phyloP scores from a whole-genome alignment of 2,888 invertebrate species.

The Aspidapion aeneum region DNA sequence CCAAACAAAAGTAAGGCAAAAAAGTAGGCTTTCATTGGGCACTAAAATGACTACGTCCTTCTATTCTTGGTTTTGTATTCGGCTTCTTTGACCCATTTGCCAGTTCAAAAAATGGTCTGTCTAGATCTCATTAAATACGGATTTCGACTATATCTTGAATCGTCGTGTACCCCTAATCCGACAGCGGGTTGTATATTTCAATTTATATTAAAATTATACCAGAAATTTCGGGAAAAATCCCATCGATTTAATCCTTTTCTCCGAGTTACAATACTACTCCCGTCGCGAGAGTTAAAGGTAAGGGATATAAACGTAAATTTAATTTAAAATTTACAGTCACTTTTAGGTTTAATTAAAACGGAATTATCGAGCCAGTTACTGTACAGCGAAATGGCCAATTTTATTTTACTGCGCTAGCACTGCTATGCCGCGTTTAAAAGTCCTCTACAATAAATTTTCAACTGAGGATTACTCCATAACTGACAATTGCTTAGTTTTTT shows the following conservation, averaged over 20 bases:
- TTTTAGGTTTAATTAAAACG: slow-evolving; percentile 23
- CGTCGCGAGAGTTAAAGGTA: neutral
- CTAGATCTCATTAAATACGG: neutral
- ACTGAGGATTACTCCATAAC: too few species aligned
- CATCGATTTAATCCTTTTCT: neutral
- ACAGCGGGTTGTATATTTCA: neutral
- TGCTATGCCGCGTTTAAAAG: neutral
- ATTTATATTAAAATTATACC: neutral
- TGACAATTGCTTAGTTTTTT: too few species aligned
- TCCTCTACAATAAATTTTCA: too few species aligned
- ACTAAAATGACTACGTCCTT: too few species aligned
- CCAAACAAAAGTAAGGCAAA: too few species aligned
- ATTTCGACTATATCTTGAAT: neutral
- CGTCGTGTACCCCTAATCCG: neutral
- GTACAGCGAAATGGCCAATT: neutral
- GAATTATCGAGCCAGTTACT: slow-evolving; percentile 13
- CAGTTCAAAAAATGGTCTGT: neutral
- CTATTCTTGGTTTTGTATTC: too few species aligned
- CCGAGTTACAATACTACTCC: neutral
- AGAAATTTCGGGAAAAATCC: neutral
- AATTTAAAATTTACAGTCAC: slow-evolving; percentile 17
- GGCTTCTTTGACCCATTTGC: too few species aligned
- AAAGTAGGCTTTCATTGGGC: too few species aligned
- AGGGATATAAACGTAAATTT: slow-evolving; percentile 1
- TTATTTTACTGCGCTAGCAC: neutral